These are phyloP conservation scores for Lasioglossum pauxillum DNA, from an alignment of 2,888 invertebrate species.

Conservation along the genomic window DNA sequence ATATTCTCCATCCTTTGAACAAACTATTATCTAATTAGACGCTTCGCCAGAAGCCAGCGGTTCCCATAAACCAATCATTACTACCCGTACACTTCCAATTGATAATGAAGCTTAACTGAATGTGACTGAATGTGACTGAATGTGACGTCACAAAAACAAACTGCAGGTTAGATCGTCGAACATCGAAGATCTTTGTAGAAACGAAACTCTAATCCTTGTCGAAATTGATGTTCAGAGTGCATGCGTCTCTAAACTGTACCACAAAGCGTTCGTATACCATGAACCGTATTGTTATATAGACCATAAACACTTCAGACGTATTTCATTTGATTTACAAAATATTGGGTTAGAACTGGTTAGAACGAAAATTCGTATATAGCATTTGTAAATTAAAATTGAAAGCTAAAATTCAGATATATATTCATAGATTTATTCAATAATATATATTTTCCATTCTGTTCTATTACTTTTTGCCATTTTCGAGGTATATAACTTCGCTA, in stretches of 20 bases:
- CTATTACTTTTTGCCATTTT: too few relatives aligned
- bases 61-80: constrained; percentile 35
- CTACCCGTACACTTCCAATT: constrained; percentile 16
- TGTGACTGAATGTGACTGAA: constrained; percentile 15
- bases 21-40: constrained; percentile 36
- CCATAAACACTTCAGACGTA: neutral
- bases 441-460: too few relatives aligned
- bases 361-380: too few relatives aligned
- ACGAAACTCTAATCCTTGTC: neutral
- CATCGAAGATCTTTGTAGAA: neutral
- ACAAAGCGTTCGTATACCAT: neutral
- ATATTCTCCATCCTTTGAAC: constrained; percentile 11
- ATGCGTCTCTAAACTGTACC: neutral
- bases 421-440: too few relatives aligned
- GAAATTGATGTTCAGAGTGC: neutral
- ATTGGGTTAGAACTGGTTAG: too few relatives aligned
- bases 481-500: too few relatives aligned
- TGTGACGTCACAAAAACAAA: constrained; percentile 25
- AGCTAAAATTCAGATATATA: too few relatives aligned
- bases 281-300: neutral
- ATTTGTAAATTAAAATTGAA: too few relatives aligned
- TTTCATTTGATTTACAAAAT: too few relatives aligned
- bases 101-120: constrained; percentile 26
- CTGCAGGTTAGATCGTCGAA: constrained; percentile 3
- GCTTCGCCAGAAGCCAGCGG: constrained; percentile 22